Evolutionary conservation across 2,797 vertebrate species (phyloP).

Genomic region (Hypotaenidia okinawae): DNA sequence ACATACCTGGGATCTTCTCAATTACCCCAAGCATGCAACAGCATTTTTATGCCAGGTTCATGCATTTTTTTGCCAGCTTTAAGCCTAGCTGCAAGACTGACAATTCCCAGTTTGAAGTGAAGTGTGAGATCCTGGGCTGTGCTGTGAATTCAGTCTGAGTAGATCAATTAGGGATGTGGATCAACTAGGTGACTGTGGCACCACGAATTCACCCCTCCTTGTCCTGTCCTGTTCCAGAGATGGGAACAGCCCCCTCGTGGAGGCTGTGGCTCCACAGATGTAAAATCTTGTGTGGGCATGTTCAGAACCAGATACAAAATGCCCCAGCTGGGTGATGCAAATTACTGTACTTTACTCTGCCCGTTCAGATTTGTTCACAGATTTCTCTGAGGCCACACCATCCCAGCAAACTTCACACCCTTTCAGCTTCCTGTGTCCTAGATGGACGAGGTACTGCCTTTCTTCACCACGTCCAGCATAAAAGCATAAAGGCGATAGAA

Average conservation of each 20-base stretch:
- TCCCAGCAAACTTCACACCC: not conserved
- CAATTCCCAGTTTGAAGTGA: not conserved
- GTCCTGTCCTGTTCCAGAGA: not conserved
- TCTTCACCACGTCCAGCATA: not conserved
- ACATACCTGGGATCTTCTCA: not conserved
- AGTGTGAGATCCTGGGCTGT: not conserved
- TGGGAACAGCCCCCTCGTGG: not conserved
- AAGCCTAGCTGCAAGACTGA: not conserved
- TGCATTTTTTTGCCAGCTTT: not conserved
- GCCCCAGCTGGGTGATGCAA: not conserved
- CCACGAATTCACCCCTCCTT: not conserved
- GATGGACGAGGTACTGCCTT: not conserved
- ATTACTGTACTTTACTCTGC: not conserved
- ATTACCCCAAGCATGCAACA: not conserved
- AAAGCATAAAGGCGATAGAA: not conserved
- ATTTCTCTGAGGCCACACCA: not conserved
- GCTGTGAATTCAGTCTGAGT: not conserved
- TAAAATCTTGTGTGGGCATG: not conserved
- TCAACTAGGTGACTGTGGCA: not conserved
- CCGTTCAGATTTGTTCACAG: not conserved
- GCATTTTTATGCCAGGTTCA: not conserved
- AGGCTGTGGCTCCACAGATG: not conserved
- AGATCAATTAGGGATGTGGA: not conserved
- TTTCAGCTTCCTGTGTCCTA: not conserved
- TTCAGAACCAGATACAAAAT: slow-evolving; percentile 26